phyloP scores from a whole-genome alignment of 2,797 vertebrate genomes.

The Calcarius lapponicus region DNA sequence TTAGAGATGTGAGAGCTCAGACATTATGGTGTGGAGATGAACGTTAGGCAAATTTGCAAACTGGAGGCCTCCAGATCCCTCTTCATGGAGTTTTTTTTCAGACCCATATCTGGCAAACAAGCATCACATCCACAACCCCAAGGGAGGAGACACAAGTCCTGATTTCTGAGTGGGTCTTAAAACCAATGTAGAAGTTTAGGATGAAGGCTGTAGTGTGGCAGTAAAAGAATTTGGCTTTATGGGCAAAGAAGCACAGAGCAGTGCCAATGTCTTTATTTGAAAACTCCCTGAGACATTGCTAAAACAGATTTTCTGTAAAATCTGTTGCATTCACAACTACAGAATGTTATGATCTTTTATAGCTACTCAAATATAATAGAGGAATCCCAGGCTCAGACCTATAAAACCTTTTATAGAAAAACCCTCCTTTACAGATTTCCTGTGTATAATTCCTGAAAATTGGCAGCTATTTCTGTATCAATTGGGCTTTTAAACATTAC shows the following conservation, averaged over 20 bases:
- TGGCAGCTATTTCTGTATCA: background rate
- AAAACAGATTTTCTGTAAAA: conserved; percentile 61
- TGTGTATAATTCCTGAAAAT: background rate
- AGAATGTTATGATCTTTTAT: conserved; percentile 65
- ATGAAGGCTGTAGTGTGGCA: background rate
- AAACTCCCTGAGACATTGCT: conserved; percentile 41
- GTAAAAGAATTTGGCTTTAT: conserved; percentile 6
- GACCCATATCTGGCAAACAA: background rate
- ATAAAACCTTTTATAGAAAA: conserved; percentile 17
- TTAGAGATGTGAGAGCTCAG: conserved; percentile 4
- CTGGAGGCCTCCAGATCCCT: background rate
- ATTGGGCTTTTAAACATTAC: background rate
- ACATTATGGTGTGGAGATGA: background rate
- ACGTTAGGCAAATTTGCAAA: background rate
- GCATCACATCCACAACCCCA: background rate
- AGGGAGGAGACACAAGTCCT: background rate
- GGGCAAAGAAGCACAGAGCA: background rate
- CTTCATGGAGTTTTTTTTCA: background rate
- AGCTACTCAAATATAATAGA: conserved; percentile 47
- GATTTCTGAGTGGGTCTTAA: background rate
- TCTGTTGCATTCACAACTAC: conserved; percentile 49
- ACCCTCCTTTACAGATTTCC: background rate
- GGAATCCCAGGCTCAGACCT: conserved; percentile 36
- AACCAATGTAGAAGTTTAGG: background rate
- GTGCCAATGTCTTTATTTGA: conserved; percentile 33